Evolutionary conservation across 2,888 invertebrate genomes (phyloP).

Genomic region (Eupithecia exiguata): DNA sequence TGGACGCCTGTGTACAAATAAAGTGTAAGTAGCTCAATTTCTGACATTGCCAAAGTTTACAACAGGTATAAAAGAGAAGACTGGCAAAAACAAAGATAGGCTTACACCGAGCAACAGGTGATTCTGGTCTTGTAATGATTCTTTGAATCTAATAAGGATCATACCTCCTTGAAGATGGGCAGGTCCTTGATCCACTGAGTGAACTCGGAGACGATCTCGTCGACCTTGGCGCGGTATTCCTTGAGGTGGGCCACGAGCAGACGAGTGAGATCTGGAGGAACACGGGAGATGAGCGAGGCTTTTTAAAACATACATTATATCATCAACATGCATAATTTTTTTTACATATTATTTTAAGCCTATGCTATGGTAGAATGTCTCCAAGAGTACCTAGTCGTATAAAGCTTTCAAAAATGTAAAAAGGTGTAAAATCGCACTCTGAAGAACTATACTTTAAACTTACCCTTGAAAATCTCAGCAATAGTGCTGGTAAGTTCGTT

Average conservation of each 20-base stretch:
- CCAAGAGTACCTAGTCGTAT: not conserved
- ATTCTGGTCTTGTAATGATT: not conserved
- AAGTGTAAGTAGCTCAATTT: conserved; percentile 5
- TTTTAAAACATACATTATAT: not conserved
- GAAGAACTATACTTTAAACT: conserved; percentile 22
- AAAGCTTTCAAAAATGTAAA: not conserved
- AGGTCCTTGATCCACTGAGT: conserved; percentile 70
- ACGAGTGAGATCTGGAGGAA: conserved; percentile 69
- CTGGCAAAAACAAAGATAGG: not conserved
- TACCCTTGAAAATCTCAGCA: conserved; percentile 81
- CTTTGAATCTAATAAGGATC: not conserved
- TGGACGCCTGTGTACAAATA: conserved; percentile 60
- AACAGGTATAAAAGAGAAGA: not conserved
- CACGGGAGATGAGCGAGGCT: conserved; percentile 4
- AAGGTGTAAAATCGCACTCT: not conserved
- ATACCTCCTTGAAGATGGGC: conserved; percentile 68
- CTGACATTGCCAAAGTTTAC: not conserved
- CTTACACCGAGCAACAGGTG: not conserved
- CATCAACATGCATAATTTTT: too few relatives aligned
- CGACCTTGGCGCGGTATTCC: conserved; percentile 68
- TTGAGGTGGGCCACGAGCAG: conserved; percentile 70
- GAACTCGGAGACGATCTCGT: conserved; percentile 63
- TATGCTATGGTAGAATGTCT: too few relatives aligned
- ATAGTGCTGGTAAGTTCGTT: conserved; percentile 83
- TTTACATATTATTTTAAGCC: too few relatives aligned